Base-by-base conservation (phyloP, 2,797 vertebrate species). In the Sus cebifrons region DNA sequence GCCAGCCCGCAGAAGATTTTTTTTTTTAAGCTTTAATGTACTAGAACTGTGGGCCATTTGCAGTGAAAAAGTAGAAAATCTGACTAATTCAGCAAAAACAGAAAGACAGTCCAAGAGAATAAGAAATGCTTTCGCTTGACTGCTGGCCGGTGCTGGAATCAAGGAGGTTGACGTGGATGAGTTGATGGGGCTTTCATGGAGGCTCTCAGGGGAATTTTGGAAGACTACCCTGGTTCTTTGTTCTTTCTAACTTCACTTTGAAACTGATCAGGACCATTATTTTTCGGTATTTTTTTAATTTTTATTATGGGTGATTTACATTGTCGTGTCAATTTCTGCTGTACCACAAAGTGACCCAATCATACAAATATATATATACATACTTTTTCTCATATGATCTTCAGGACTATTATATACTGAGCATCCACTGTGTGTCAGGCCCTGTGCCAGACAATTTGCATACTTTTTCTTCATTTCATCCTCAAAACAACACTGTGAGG, bases 51-150 rank as follows among this genome's bases (percentile, higher is more conserved):
- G 13, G n/a, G n/a, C 44, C 58, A 60, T 95, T 97, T 95, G 62
- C 6, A 74, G 78, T 64, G 74, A 94, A 94, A 96, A 96, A 67
- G 49, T 87, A 96, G 75, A 89, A 92, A 95, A 81, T 94, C 40
- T 89, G 93, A 88, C 71, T 81, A 86, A 86, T 96, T 94, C 64
- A 95, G 74, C 78, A 86, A 83, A 88, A 95, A 70, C 10, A 62
- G 58, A 60, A 96, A 95, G 65, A 88, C 58, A 83, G 68, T 49
- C 17, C 78, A 93, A 83, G 90, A 83, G 60, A 95, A 75, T 78
- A 75, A 92, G 68, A 94, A 95, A 89, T 96, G 23, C 23, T 97
- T 96, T 71, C 67, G 36, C 49, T 77, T 84, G 60, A 77, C 52
- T 83, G 44, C 60, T 94, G 70, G 75, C 74, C 91, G 32, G 67